Evolutionary conservation across 2,113 vertebrate genomes (phyloP), one percentile per base, ranked within the genome.

Genomic region (Paedocypris sp.): DNA sequence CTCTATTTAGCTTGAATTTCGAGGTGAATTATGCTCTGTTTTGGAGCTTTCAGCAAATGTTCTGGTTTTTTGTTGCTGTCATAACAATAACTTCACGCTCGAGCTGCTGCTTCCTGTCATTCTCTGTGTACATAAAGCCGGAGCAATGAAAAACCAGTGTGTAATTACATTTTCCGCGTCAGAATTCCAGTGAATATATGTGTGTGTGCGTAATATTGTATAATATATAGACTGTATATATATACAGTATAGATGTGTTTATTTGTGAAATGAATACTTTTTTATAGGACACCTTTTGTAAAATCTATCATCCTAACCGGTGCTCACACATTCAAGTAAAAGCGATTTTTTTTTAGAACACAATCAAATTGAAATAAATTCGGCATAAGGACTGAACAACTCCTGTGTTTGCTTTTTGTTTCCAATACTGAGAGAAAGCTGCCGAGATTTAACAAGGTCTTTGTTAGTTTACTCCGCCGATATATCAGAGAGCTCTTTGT

Each of bases 401-500:
- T 5, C 38, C 23, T n/a, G 19, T 6, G 15, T 32, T 39, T 43
- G 45, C 51, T 11, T 68, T 50, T 28, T n/a, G 32, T 47, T 61
- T 47, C 38, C 6, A 36, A 3, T n/a, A 31, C 38, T 31, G 43
- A 45, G 49, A 67, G 46, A n/a, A 39, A 60, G 46, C 19, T 15
- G 52, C 23, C 29, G 15, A 28, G 52, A 50, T 68, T 67, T 61
- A 46, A 48, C 41, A 38, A 52, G 13, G 52, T 33, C 38, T 63
- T 57, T 68, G 60, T 68, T 23, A 43, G 52, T 31, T 28, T 57
- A 15, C 43, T 57, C 33, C 22, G 18, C 43, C 28, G 59, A 68
- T 62, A 50, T 68, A 63, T 51, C 31, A 31, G 41, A 60, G 54
- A 48, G 36, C 31, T 58, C 60, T 63, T 61, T 63, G 46, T 68